Evolutionary conservation across 2,113 vertebrate species (phyloP), one percentile per base, ranked within the genome.

Genomic region (Aegithalos caudatus): DNA sequence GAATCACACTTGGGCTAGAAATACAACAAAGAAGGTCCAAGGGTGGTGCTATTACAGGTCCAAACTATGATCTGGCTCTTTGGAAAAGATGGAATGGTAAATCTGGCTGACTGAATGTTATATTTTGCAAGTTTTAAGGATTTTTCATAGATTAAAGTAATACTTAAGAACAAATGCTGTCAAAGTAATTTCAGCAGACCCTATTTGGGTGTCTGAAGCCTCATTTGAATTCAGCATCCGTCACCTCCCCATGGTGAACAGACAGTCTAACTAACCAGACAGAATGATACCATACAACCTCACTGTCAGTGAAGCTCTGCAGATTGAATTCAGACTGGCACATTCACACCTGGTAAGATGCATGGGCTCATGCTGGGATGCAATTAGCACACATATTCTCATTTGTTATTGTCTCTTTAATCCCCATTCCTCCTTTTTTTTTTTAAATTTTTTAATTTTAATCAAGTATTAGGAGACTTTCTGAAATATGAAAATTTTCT

Each of bases 321-420:
- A 22, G 33, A 69, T 24, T 81, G 85, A 93, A 54, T 93, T 80
- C 87, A 70, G 90, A 80, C 78, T 88, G 77, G 56, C 64, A 94
- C 4, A 16, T 23, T 62, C 86, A 86, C 79, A 95, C 56, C 85
- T 78, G 96, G 83, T 79, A 94, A 96, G 50, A 86, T n/a, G 54
- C 37, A 78, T 31, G 24, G 42, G 62, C 76, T 96, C 94, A 82
- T 27, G 71, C 80, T 71, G 84, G 35, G 57, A 73, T 95, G 74
- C 35, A 94, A 94, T 93, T 92, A 95, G 84, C 69, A 53, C 51
- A 67, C 29, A 71, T 20, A 84, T 76, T 88, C 80, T 94, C 90
- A 80, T 91, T 96, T 9, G 4, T 84, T 88, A 86, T 58, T 85
- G 79, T 90, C 76, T 81, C 72, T 88, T 97, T 91, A 88, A 61